phyloP scores from a whole-genome alignment of 2,888 invertebrate species.

The Nemapogon koenigi region DNA sequence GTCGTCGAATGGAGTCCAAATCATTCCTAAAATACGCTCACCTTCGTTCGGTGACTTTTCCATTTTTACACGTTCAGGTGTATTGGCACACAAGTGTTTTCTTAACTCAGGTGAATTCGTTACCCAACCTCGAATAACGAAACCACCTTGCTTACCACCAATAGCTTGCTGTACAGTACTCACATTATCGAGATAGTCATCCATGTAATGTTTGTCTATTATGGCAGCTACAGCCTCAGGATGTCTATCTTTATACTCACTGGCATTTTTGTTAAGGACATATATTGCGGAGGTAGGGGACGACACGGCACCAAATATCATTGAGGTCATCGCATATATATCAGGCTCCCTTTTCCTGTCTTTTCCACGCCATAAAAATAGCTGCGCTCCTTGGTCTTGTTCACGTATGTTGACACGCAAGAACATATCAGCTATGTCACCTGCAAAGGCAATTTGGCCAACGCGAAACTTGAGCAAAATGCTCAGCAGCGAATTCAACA shows the following conservation, averaged over 20 bases:
- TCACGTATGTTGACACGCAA: neutral
- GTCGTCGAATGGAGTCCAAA: conserved; percentile 9
- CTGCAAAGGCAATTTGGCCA: neutral
- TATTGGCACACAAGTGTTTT: too few species aligned
- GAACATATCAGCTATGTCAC: neutral
- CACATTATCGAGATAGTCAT: neutral
- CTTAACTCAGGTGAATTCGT: too few species aligned
- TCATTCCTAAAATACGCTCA: too few species aligned
- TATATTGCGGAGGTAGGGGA: neutral
- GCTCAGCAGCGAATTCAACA: neutral
- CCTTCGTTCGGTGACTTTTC: too few species aligned
- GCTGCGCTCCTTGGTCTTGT: neutral
- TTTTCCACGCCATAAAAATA: neutral
- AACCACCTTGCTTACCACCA: neutral
- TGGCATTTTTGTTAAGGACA: neutral
- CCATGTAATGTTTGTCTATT: conserved; percentile 22
- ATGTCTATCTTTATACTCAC: neutral
- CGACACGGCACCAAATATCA: neutral
- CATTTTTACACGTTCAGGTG: too few species aligned
- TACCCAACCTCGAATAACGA: neutral
- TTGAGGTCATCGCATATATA: conserved; percentile 1
- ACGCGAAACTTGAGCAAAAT: neutral
- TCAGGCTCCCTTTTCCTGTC: neutral
- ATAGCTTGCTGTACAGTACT: neutral
- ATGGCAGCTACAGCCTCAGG: conserved; percentile 22